These are phyloP conservation scores for Eupithecia centaureata DNA, from an alignment of 2,888 invertebrate genomes.

Conservation along the genomic window DNA sequence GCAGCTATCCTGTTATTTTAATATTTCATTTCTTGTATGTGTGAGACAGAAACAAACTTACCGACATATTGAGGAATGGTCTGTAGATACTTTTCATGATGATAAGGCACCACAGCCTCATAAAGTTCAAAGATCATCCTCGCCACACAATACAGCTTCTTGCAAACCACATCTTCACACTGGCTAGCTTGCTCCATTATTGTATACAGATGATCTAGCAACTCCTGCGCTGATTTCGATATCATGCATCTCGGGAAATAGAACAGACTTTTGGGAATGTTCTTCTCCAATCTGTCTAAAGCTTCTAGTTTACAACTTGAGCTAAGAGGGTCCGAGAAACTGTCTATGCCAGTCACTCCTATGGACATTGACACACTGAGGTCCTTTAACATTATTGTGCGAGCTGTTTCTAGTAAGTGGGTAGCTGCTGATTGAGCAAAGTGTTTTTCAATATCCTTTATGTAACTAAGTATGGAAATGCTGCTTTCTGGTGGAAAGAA, in stretches of 20 bases:
- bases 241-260: constrained; percentile 84
- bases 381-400: constrained; percentile 90
- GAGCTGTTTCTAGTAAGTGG: constrained; percentile 87
- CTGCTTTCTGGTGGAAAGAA: constrained; percentile 82
- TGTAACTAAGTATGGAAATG: constrained; percentile 86
- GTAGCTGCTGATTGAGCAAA: constrained; percentile 91
- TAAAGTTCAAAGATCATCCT: constrained; percentile 91
- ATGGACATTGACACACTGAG: constrained; percentile 88
- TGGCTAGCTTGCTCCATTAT: constrained; percentile 87
- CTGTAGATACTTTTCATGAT: constrained; percentile 91
- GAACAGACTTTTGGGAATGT: constrained; percentile 73
- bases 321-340: constrained; percentile 54
- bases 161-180: constrained; percentile 85
- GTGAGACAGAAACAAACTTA: constrained; percentile 69
- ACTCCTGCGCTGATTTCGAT: constrained; percentile 86
- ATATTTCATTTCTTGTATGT: no score
- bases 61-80: constrained; percentile 95
- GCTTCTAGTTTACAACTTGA: constrained; percentile 60
- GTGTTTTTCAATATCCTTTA: constrained; percentile 88
- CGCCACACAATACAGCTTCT: constrained; percentile 87
- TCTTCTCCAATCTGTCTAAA: constrained; percentile 69
- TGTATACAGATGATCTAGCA: constrained; percentile 85
- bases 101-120: constrained; percentile 89
- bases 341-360: constrained; percentile 82
- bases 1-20: no score